Base-by-base conservation (phyloP, 2,888 invertebrate genomes). In the Cheilosia soror region DNA sequence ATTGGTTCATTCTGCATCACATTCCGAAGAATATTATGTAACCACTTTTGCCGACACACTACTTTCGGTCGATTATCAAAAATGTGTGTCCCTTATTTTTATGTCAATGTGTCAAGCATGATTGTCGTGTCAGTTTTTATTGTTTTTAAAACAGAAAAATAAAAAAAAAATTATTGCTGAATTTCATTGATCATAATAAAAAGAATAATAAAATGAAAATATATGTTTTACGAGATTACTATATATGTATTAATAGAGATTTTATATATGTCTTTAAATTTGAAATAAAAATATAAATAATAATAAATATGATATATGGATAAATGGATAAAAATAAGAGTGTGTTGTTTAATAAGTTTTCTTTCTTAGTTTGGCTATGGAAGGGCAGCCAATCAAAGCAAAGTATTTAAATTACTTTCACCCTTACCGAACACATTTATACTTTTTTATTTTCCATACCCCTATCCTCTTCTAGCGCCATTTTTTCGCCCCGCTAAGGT, bases 221-320 rank as follows among this genome's bases (percentile, higher is more conserved):
- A 57, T 58, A 68, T 75, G 63, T 58, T 83, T 84, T 73, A 65
- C 60, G 63, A 73, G 79, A 79, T 84, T 84, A 79, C 68, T 78
- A 69, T 62, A 69, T 62, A 57, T 76, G 83, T 84, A 84, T 84
- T 84, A 58, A 65, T 84, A 84, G 83, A 84, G 63, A 84, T 84
- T 84, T 84, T 84, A 84, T 84, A 84, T 69, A 84, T 84, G 83
- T 84, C 73, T 75, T 79, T 84, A 53, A 84, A 79, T 69, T 79
- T 79, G 15, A 69, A 84, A 73, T 69, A 78, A 63, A 68, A 68
- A 62, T 62, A 69, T 44, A 51, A 65, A 58, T 60, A 20, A 78
- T 63, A 69, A 31, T 47, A 66, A 69, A 75, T 62, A 73, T 49
- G 15, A 78, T 83, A 42, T 29, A 68, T 83, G 78, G 49, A 79